Evolutionary conservation across 64 coral and sea anemone species (phyloP), one percentile per base, ranked within the genome.

Genomic region (Hydrozoanthus tunicans): DNA sequence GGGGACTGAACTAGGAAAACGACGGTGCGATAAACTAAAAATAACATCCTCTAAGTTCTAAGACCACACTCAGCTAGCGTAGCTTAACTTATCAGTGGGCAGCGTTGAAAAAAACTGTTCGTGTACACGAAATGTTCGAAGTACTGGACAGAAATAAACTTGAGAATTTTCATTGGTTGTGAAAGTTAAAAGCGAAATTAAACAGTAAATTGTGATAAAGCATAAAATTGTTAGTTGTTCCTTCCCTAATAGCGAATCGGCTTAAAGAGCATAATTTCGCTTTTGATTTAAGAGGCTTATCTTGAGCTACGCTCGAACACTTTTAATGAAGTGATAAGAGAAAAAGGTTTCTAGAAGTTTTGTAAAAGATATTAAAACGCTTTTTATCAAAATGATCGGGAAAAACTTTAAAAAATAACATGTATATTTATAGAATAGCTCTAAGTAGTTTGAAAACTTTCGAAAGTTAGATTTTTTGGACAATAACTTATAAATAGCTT

Each of bases 91-190:
- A 76, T 51, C 66, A 54, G 56, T 85, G 32, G 32, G 32, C 32
- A 85, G 56, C 55, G 56, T 20, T 86, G 13, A 81, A 4, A 58
- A 86, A 85, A 55, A 65, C 17, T 64, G 9, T 82, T 32, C 51
- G 80, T 64, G 17, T 65, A 64, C n/a, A 64, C 61, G 11, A 74
- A 61, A 81, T 51, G 60, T 32, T 51, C 14, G 32, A 43, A 43
- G 32, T 43, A 43, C 32, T 43, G 32, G 32, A 43, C 0, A 43
- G 32, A 43, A 82, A 64, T 43, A 13, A 82, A 17, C 23, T 65
- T 82, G 4, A 63, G 58, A 51, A 64, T 15, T 82, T 82, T 65
- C 80, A 65, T 82, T 82, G 80, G 61, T 32, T 65, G n/a, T 65
- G 9, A 51, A 66, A 64, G 43, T 65, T 82, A 53, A 82, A 43